These are phyloP conservation scores for Diploscapter pachys DNA, from an alignment of 1,140 invertebrate species.

Conservation along the genomic window DNA sequence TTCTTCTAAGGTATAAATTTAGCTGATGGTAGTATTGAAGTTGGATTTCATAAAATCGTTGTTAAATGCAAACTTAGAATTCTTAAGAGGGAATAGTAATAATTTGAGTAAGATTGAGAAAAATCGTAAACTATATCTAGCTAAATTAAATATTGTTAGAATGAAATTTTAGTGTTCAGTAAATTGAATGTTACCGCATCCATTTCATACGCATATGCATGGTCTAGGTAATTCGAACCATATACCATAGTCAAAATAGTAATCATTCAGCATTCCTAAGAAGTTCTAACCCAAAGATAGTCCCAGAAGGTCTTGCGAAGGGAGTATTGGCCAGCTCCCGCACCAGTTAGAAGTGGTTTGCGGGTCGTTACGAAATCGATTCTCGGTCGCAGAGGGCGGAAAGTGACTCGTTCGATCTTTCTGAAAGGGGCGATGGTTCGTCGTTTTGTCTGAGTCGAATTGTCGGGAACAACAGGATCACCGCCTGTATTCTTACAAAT, in stretches of 20 bases:
- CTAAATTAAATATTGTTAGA: too few species aligned
- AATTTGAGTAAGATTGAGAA: neutral
- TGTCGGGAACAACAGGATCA: neutral
- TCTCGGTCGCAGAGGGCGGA: constrained; percentile 15
- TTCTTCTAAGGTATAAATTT: neutral
- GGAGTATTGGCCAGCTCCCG: neutral
- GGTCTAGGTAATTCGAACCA: neutral
- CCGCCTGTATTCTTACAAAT: constrained; percentile 20
- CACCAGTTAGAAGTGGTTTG: constrained; percentile 3
- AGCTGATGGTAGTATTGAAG: neutral
- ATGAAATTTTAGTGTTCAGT: too few species aligned
- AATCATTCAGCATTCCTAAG: constrained; percentile 16
- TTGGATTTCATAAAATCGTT: neutral
- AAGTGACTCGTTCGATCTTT: constrained; percentile 19
- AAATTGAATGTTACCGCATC: too few species aligned
- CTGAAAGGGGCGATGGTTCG: constrained; percentile 33
- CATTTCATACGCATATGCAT: too few species aligned
- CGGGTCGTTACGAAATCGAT: constrained; percentile 2
- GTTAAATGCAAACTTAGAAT: neutral
- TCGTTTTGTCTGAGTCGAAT: constrained; percentile 23
- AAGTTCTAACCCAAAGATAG: constrained; percentile 28
- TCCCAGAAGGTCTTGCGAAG: constrained; percentile 19
- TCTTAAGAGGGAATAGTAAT: neutral
- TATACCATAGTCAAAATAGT: constrained; percentile 21
- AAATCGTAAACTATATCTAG: too few species aligned